Evolutionary conservation across 2,888 invertebrate genomes (phyloP), one percentile per base, ranked within the genome.

Genomic region (Scaptomyza flava): DNA sequence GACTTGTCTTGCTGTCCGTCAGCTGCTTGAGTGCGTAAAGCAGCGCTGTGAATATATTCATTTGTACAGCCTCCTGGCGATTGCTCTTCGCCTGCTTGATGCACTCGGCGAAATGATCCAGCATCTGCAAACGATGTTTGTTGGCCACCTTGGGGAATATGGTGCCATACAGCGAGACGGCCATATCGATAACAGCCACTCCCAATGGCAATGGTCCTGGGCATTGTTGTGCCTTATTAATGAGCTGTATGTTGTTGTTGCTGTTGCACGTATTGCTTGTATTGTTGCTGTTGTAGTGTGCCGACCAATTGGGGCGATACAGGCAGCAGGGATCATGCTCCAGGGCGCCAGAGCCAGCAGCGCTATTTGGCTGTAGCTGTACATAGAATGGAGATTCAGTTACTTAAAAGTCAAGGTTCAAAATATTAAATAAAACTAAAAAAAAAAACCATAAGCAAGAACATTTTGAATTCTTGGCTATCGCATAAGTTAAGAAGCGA

Each of bases 271-370:
- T 66, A 17, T 61, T 71, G 52, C 56, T 64, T 12, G 57, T 11
- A 23, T 46, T 59, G 12, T 48, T 50, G 43, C 52, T 59, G 38
- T 17, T 68, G 30, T 75, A 47, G 36, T 75, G 78, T 11, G 74
- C 63, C 6, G 67, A 73, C 82, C 82, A 82, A 23, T 58, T 79
- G 31, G 95, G 94, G 48, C 96, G 94, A 93, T 97, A 99, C 62
- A 99, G 93, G 87, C 96, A 97, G 90, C 98, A 97, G 3, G 97
- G 95, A 93, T 99, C 99, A 91, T 99, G 99, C 92, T 99, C 99
- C 77, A 99, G 92, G 8, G 99, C 98, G 43, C 98, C 98, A 3
- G 98, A 98, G 4, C 98, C 98, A 56, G 98, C 96, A 6, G 98
- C 98, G 91, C 98, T 98, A 90, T 98, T 96, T 2, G 98, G 96